Base-by-base conservation (phyloP, 1,140 invertebrate species). In the Zaprionus africanus region DNA sequence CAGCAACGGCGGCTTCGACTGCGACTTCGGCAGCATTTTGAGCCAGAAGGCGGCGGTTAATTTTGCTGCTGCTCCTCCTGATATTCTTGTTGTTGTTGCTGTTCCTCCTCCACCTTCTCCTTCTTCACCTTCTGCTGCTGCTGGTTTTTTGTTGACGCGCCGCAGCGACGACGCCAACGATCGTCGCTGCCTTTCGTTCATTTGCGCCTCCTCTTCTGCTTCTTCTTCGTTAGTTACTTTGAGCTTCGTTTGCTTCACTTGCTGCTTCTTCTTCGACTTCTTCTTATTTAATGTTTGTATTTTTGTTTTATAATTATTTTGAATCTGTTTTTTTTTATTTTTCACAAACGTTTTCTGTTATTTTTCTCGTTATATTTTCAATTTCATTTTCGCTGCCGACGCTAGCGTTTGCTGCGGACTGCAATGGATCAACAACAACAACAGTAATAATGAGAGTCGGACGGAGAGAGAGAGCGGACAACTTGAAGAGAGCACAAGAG, bases 101-200 rank as follows among this genome's bases (percentile, higher is more conserved):
- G 24, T 46, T 76, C 36, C 41, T 61, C 17, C 34, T 76, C 59
- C 54, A 3, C 31, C 34, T 58, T 46, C 15, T 57, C 51, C 4
- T 51, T 22, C 17, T 62, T 19, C 63, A 38, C 22, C 54, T 49
- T 51, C 26, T 57, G 62, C 70, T 75, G 65, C 68, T 76, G 61
- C 26, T 76, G 66, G 66, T 41, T 65, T 76, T 65, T 51, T 43
- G 69, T 66, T 72, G 61, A 57, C 62, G 70, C 75, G 78, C 54
- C 81, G 84, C 84, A 87, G 84, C 84, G 84, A 87, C 84, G 83
- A 88, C 83, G 81, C 66, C 77, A 76, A 82, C 64, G 84, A 88
- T 84, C 81, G 78, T 62, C 78, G 80, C 80, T 82, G 80, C 75
- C 46, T 64, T 67, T 67, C 51, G 70, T 67, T 73, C 84, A 88